Evolutionary conservation across 1,140 invertebrate species (phyloP).

Genomic region (Drosophila parvula): DNA sequence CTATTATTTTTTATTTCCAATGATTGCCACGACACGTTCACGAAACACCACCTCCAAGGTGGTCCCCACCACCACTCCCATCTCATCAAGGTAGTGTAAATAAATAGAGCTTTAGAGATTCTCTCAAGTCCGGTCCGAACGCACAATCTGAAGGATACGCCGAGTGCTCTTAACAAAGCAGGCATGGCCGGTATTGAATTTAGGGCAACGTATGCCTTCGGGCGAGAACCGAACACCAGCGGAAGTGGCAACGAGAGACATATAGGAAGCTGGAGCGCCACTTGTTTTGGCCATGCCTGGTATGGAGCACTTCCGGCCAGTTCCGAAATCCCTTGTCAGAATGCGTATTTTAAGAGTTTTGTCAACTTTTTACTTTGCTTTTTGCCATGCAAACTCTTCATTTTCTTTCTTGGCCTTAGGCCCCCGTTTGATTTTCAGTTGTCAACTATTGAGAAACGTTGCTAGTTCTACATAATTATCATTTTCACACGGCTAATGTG

Average conservation of each 20-base stretch:
- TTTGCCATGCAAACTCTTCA: slow-evolving; percentile 44
- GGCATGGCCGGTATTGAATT: neutral
- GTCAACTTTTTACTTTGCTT: slow-evolving; percentile 11
- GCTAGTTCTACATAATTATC: slow-evolving; percentile 82
- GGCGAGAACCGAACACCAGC: too few relatives aligned
- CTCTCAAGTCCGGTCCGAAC: slow-evolving; percentile 30
- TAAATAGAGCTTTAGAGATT: slow-evolving; percentile 39
- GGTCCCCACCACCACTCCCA: slow-evolving; percentile 10
- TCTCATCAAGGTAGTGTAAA: slow-evolving; percentile 50
- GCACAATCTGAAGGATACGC: neutral
- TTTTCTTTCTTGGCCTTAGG: slow-evolving; percentile 39
- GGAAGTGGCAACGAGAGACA: too few relatives aligned
- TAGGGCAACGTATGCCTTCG: too few relatives aligned
- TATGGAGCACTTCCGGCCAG: slow-evolving; percentile 8
- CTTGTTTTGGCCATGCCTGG: neutral
- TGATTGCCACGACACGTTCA: slow-evolving; percentile 33
- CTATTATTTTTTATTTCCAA: slow-evolving; percentile 20
- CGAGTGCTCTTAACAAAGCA: neutral
- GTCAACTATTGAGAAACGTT: slow-evolving; percentile 67
- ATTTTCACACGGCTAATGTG: slow-evolving; percentile 27
- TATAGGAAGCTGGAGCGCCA: too few relatives aligned
- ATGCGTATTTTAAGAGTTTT: slow-evolving; percentile 28
- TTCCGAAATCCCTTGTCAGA: slow-evolving; percentile 27
- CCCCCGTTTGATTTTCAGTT: slow-evolving; percentile 43
- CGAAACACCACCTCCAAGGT: slow-evolving; percentile 11